Percentiles rank a stretch among this genome's conserved stretches.
Evolutionary conservation across 2,113 vertebrate genomes (phyloP).

Genomic region (Tylochromis polylepis): DNA sequence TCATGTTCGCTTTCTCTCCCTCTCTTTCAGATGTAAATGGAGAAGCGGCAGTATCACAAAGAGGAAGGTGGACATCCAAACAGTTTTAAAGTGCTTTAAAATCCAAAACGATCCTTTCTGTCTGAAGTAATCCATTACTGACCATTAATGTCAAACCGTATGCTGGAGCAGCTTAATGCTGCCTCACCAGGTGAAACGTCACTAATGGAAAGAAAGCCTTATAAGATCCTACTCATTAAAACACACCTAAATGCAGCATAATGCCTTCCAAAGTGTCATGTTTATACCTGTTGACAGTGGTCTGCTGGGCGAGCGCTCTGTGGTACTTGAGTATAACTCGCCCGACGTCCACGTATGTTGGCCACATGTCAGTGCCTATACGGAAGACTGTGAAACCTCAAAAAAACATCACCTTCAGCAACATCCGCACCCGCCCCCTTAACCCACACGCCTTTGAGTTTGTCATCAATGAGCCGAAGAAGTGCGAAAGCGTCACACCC

Average conservation of each 20-base stretch:
- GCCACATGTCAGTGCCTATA: slow-evolving; percentile 80
- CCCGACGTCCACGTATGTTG: slow-evolving; percentile 85
- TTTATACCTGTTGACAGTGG: slow-evolving; percentile 92
- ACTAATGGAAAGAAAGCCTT: slow-evolving; percentile 68
- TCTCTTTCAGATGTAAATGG: slow-evolving; percentile 71
- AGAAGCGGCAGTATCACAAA: slow-evolving; percentile 38
- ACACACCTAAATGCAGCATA: slow-evolving; percentile 79
- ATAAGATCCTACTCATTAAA: slow-evolving; percentile 66
- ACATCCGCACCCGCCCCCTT: slow-evolving; percentile 93
- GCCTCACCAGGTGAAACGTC: slow-evolving; percentile 65
- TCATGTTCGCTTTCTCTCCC: slow-evolving; percentile 3
- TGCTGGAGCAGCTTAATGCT: slow-evolving; percentile 76
- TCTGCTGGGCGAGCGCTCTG: slow-evolving; percentile 96
- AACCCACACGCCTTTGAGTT: slow-evolving; percentile 94
- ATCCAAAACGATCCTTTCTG: slow-evolving; percentile 35
- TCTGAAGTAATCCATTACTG: slow-evolving; percentile 50
- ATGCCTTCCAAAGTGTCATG: slow-evolving; percentile 99
- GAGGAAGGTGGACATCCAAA: slow-evolving; percentile 25
- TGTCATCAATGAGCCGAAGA: slow-evolving; percentile 92
- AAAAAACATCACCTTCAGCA: slow-evolving; percentile 87
- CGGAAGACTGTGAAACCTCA: slow-evolving; percentile 73
- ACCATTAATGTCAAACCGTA: slow-evolving; percentile 73
- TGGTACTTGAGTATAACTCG: slow-evolving; percentile 95
- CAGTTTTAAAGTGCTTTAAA: slow-evolving; percentile 28
- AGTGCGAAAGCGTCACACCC: slow-evolving; percentile 83